Conservation (phyloP, 2,888 invertebrate species). For the Caenorhabditis panamensis region DNA sequence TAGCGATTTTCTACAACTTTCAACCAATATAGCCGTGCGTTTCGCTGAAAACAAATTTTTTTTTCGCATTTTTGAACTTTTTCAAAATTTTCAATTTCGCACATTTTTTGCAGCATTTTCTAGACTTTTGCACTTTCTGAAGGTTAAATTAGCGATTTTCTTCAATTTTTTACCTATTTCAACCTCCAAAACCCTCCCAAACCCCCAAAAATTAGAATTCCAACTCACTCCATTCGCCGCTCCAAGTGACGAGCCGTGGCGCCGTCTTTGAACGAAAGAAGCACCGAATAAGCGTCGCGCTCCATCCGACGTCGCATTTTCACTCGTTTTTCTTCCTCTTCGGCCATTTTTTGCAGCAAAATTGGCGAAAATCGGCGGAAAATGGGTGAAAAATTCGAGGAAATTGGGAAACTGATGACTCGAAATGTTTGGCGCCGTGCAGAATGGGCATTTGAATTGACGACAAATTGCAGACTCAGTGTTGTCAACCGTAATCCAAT, state of each 20-base stretch:
- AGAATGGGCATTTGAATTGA: background rate
- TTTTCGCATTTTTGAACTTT: background rate
- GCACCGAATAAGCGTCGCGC: constrained; percentile 32
- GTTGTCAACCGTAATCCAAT: background rate
- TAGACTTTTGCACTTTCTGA: too few species aligned
- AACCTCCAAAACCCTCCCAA: too few species aligned
- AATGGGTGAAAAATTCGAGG: background rate
- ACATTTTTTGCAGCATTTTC: too few species aligned
- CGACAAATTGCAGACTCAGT: background rate
- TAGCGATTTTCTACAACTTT: background rate
- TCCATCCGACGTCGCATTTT: constrained; percentile 40
- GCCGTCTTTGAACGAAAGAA: constrained; percentile 44
- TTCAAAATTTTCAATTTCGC: background rate
- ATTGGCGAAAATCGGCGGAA: background rate
- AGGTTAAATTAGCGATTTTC: background rate
- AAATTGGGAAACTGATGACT: background rate
- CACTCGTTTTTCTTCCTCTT: constrained; percentile 11
- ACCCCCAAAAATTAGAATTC: background rate
- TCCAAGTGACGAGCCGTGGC: constrained; percentile 30
- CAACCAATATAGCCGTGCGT: too few species aligned
- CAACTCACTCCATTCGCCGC: constrained; percentile 33
- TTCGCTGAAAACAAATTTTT: too few species aligned
- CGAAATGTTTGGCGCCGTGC: background rate
- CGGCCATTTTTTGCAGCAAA: background rate
- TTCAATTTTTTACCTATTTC: too few species aligned